Percentiles rank a stretch among this genome's conserved stretches.
phyloP scores from a whole-genome alignment of 1,140 invertebrate species.

The Centruroides vittatus region DNA sequence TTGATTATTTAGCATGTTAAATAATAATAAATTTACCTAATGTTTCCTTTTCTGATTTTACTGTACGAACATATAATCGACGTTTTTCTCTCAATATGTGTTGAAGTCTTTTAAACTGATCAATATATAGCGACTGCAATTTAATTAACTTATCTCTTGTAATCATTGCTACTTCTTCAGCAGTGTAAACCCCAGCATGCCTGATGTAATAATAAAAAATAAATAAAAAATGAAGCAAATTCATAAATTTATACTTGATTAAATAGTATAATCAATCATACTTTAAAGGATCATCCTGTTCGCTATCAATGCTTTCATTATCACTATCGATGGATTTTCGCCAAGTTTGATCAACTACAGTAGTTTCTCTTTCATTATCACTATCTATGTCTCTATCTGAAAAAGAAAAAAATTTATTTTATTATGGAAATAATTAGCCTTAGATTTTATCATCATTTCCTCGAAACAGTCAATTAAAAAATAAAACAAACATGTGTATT shows the following conservation, averaged over 20 bases:
- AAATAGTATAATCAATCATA: slow-evolving; percentile 23
- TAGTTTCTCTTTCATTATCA: slow-evolving; percentile 44
- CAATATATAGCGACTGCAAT: slow-evolving; percentile 66
- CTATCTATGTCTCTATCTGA: slow-evolving; percentile 35
- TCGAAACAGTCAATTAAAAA: too few species aligned
- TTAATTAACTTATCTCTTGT: slow-evolving; percentile 57
- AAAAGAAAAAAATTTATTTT: background rate
- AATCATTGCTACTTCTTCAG: slow-evolving; percentile 66
- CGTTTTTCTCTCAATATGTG: slow-evolving; percentile 54
- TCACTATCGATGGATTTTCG: slow-evolving; percentile 47
- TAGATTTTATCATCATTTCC: too few species aligned
- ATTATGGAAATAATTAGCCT: too few species aligned
- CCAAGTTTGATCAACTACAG: slow-evolving; percentile 46
- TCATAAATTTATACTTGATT: too few species aligned
- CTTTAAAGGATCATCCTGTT: slow-evolving; percentile 61
- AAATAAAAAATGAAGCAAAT: too few species aligned
- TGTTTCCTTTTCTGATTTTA: slow-evolving; percentile 23
- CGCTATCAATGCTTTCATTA: slow-evolving; percentile 58
- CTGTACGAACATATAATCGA: slow-evolving; percentile 41
- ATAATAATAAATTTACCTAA: background rate
- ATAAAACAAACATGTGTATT: too few species aligned
- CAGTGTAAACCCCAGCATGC: slow-evolving; percentile 72
- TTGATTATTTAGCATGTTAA: too few species aligned
- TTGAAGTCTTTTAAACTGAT: slow-evolving; percentile 60
- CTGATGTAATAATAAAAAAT: slow-evolving; percentile 17